A percentile compares a stretch with the other conserved stretches of the same genome.
These are phyloP conservation scores for Chionis minor DNA, from an alignment of 2,113 vertebrate genomes.

Conservation along the genomic window DNA sequence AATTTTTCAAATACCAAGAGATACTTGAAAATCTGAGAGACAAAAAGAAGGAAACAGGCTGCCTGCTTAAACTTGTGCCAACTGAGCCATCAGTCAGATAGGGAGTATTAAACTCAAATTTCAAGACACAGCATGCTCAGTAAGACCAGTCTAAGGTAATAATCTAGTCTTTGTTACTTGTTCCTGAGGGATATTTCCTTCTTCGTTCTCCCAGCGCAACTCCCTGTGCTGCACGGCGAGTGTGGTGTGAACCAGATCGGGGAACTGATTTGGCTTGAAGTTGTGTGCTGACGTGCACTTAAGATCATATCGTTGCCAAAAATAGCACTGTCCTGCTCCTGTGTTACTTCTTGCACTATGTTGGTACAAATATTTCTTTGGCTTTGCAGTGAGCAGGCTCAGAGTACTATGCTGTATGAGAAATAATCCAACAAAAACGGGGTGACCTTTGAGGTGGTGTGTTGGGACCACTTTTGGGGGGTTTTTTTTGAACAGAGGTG, in stretches of 20 bases:
- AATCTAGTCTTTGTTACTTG: background rate
- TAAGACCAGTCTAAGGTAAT: background rate
- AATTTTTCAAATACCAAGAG: background rate
- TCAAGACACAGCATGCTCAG: background rate
- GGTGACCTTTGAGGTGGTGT: background rate
- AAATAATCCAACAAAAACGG: background rate
- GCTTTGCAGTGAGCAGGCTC: background rate
- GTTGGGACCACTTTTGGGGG: background rate
- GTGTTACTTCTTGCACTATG: constrained; percentile 22
- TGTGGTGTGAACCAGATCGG: background rate
- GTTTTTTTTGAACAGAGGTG: too few species aligned
- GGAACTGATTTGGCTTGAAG: background rate
- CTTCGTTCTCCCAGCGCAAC: background rate
- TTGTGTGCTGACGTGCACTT: background rate
- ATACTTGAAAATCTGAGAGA: background rate
- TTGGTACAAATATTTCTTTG: background rate
- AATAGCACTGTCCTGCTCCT: constrained; percentile 45
- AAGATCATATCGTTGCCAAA: background rate
- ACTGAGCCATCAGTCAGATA: background rate
- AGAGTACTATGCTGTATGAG: background rate
- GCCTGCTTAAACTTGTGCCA: background rate
- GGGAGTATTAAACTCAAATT: background rate
- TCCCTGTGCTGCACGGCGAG: background rate
- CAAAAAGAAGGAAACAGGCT: background rate
- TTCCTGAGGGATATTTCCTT: background rate